Base-by-base conservation (phyloP, 2,113 vertebrate species). In the Lipotes vexillifer region DNA sequence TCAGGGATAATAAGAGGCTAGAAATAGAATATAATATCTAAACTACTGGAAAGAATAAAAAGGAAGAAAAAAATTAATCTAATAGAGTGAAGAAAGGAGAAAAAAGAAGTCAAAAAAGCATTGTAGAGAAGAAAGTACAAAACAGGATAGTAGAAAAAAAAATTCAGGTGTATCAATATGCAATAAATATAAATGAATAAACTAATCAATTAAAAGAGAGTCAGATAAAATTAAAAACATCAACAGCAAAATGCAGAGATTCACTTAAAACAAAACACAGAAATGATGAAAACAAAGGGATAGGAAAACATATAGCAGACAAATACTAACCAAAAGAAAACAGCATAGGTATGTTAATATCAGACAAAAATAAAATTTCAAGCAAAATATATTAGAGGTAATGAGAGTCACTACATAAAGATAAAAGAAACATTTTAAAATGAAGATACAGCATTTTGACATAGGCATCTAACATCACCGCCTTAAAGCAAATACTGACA, bases 201-300 rank as follows among this genome's bases (percentile, higher is more conserved):
- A 65, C 36, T n/a, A 57, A 78, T 52, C 21, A 72, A 77, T 59
- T 90, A 83, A 78, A 71, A 89, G n/a, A 84, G 23, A 17, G 15
- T 38, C 49, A 87, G 66, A 31, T 82, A 68, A 95, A 88, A 95
- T 88, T 82, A 57, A 93, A 96, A 83, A 92, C 38, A 68, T 31
- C 81, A 84, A 52, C 23, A 90, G 88, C 23, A 75, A 84, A 92
- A 90, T 31, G 31, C 52, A 82, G 44, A 78, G 52, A 83, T 44
- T 90, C 52, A 61, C 46, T 77, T 71, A 77, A n/a, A 86, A 80
- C 44, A 85, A 83, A 90, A 33, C 59, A 89, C 12, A 59, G 49
- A 87, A 69, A 88, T 49, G 38, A 82, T 66, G 44, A 95, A 27
- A 88, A 36, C 57, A 88, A 63, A 96, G 63, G 33, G 2, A 72